A percentile compares a stretch with the other conserved stretches of the same genome.
These are phyloP conservation scores for Misgurnus mizolepis DNA, from an alignment of 2,113 vertebrate genomes.

Conservation along the genomic window DNA sequence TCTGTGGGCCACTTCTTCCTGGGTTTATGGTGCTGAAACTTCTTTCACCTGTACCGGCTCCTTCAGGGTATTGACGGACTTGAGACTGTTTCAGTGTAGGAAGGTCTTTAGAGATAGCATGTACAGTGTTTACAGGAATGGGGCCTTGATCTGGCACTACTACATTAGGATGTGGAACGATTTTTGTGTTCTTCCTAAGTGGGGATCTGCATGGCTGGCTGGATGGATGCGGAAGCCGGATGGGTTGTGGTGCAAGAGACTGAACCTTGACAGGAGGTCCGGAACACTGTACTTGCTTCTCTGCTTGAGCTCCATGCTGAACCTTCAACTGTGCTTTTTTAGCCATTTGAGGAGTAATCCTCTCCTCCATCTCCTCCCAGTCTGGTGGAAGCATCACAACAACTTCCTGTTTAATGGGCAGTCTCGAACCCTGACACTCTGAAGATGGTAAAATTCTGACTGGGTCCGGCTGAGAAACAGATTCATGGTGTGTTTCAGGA, in stretches of 20 bases:
- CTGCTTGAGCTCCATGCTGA: slow-evolving; percentile 44
- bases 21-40: slow-evolving; percentile 43
- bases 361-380: slow-evolving; percentile 48
- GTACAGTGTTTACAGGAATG: slow-evolving; percentile 42
- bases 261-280: slow-evolving; percentile 50
- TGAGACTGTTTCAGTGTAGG: slow-evolving; percentile 62
- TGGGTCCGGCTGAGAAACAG: slow-evolving; percentile 26
- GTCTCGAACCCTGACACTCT: slow-evolving; percentile 34
- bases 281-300: slow-evolving; percentile 53
- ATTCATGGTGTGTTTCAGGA: neutral
- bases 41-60: slow-evolving; percentile 55
- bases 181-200: slow-evolving; percentile 52
- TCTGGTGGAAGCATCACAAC: slow-evolving; percentile 57
- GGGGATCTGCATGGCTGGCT: slow-evolving; percentile 48
- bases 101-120: slow-evolving; percentile 57
- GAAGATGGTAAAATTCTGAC: slow-evolving; percentile 46
- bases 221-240: slow-evolving; percentile 50
- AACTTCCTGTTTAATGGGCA: slow-evolving; percentile 70
- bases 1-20: slow-evolving; percentile 55
- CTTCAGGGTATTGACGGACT: slow-evolving; percentile 51
- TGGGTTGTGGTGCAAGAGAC: slow-evolving; percentile 46
- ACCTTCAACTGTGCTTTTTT: slow-evolving; percentile 18
- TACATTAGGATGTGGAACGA: neutral
- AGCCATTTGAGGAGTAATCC: slow-evolving; percentile 39
- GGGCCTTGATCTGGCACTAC: slow-evolving; percentile 48